These are phyloP conservation scores for Cyprinodon diabolis DNA, from an alignment of 2,797 vertebrate genomes.

Conservation along the genomic window DNA sequence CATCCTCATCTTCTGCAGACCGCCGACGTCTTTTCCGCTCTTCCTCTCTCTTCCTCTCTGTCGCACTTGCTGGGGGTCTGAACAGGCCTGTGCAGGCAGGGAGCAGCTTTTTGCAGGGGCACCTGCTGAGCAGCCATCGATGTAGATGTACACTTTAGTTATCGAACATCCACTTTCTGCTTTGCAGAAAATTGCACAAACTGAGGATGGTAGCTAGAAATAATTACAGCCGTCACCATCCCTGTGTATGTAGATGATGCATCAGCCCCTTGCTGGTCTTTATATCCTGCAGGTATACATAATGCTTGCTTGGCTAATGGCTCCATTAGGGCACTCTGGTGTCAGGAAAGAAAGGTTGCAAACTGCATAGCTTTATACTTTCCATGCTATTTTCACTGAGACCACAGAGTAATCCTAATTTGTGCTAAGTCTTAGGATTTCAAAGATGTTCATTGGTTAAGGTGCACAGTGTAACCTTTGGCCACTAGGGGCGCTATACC, in stretches of 20 bases:
- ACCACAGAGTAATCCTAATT: neutral
- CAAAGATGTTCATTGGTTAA: neutral
- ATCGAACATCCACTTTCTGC: constrained; percentile 38
- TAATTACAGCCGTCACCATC: constrained; percentile 49
- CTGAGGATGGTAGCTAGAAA: constrained; percentile 11
- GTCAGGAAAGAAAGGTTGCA: neutral
- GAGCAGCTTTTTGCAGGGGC: constrained; percentile 40
- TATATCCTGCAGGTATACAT: constrained; percentile 19
- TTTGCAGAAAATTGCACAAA: constrained; percentile 30
- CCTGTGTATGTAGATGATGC: constrained; percentile 12
- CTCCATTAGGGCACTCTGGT: constrained; percentile 10
- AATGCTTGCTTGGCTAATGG: constrained; percentile 18
- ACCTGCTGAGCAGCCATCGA: constrained; percentile 51
- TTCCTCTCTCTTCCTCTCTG: constrained; percentile 30
- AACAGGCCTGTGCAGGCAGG: constrained; percentile 35
- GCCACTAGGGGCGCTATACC: no score
- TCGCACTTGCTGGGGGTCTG: constrained; percentile 37
- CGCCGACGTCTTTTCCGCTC: constrained; percentile 43
- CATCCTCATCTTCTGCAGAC: constrained; percentile 52
- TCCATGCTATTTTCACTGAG: neutral
- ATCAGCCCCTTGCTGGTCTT: constrained; percentile 8
- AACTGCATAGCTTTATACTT: neutral
- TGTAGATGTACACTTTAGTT: constrained; percentile 32
- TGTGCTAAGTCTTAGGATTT: neutral
- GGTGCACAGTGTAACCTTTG: no score